A percentile compares a stretch with the other conserved stretches of the same genome.
phyloP scores from a whole-genome alignment of 2,797 vertebrate species.

The Coracias cyanogaster region DNA sequence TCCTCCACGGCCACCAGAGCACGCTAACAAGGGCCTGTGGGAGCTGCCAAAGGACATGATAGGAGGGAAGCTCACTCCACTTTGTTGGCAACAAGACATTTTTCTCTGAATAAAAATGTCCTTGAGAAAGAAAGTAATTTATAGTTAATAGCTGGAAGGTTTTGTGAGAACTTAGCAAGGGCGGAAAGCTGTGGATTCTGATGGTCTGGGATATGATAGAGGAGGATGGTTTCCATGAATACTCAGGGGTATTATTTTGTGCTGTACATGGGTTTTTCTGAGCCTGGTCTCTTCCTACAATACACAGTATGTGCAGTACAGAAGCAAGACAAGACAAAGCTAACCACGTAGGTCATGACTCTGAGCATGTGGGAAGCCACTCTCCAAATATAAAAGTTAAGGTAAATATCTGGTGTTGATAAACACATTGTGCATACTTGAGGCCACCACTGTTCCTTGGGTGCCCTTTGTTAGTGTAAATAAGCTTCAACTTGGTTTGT shows the following conservation, averaged over 20 bases:
- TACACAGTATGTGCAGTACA: background rate
- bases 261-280: background rate
- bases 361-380: slow-evolving; percentile 21
- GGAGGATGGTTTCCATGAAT: background rate
- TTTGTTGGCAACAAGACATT: background rate
- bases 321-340: slow-evolving; percentile 41
- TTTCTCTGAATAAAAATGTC: background rate
- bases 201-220: background rate
- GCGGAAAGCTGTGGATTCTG: slow-evolving; percentile 23
- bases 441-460: slow-evolving; percentile 9
- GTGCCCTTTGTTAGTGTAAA: slow-evolving; percentile 46
- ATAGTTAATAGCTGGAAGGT: background rate
- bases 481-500: slow-evolving; percentile 54
- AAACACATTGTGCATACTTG: slow-evolving; percentile 17
- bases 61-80: background rate
- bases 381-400: slow-evolving; percentile 25
- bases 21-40: background rate
- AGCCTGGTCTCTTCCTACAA: background rate
- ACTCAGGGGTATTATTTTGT: background rate
- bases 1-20: background rate
- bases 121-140: background rate
- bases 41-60: background rate
- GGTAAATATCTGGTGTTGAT: slow-evolving; percentile 57
- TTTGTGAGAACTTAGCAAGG: slow-evolving; percentile 7
- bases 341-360: slow-evolving; percentile 57